These are phyloP conservation scores for Pseudeuparius sepicola DNA, from an alignment of 2,888 invertebrate species.

Conservation along the genomic window DNA sequence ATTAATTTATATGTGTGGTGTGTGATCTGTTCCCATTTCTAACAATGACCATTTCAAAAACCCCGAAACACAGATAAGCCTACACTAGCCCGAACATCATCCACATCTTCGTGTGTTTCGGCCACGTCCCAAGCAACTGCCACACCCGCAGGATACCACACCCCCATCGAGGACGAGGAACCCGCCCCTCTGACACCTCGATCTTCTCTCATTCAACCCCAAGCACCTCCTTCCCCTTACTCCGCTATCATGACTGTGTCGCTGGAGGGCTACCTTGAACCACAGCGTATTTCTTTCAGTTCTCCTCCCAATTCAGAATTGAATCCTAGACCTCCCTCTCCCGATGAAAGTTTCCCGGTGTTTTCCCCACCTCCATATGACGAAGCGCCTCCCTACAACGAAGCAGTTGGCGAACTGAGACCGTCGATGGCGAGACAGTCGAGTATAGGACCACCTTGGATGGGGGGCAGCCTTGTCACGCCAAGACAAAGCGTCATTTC, in stretches of 20 bases:
- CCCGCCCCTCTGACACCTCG: constrained; percentile 44
- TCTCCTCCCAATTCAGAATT: constrained; percentile 68
- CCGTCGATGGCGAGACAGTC: constrained; percentile 27
- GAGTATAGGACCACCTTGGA: constrained; percentile 46
- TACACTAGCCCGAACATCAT: constrained; percentile 46
- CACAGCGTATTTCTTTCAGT: constrained; percentile 70
- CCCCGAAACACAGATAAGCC: constrained; percentile 35
- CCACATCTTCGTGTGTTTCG: constrained; percentile 49
- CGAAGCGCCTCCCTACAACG: constrained; percentile 36
- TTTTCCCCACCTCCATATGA: constrained; percentile 72
- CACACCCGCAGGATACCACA: constrained; percentile 65
- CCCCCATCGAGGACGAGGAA: constrained; percentile 52
- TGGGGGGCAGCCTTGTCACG: constrained; percentile 42
- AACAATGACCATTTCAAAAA: no score
- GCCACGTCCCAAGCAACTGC: constrained; percentile 48
- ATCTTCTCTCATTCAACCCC: constrained; percentile 43
- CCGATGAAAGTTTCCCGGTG: constrained; percentile 76
- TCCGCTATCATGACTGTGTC: constrained; percentile 78
- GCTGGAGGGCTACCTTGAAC: constrained; percentile 77
- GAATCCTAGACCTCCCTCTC: constrained; percentile 54
- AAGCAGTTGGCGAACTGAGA: constrained; percentile 32
- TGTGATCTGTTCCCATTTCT: no score
- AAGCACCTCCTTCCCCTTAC: constrained; percentile 62
- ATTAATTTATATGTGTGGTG: no score
- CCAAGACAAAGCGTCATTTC: constrained; percentile 68